These are phyloP conservation scores for Metopolophium dirhodum DNA, from an alignment of 1,140 invertebrate species.

Conservation along the genomic window DNA sequence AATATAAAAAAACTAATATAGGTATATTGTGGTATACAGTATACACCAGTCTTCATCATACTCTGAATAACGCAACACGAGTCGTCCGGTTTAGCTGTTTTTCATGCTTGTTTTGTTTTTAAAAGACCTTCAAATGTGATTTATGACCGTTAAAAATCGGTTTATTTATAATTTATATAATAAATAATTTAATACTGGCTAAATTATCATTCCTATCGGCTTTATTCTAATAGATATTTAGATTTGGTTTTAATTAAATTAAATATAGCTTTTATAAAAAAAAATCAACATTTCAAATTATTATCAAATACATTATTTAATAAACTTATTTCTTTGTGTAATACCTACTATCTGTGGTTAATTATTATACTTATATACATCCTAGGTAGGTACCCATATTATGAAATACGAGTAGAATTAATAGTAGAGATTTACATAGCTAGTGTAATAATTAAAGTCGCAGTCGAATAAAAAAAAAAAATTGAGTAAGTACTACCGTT, in stretches of 20 bases:
- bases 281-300: neutral
- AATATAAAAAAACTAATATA: neutral
- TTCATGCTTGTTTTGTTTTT: conserved; percentile 38
- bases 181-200: neutral
- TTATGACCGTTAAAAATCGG: conserved; percentile 25
- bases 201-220: conserved; percentile 2
- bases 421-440: too few relatives aligned
- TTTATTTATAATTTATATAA: conserved; percentile 22
- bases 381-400: neutral
- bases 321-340: neutral
- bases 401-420: neutral
- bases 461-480: too few relatives aligned
- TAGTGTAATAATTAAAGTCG: neutral
- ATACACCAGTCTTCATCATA: neutral
- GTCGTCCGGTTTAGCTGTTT: neutral
- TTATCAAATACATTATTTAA: neutral
- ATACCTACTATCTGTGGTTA: neutral
- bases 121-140: conserved; percentile 35
- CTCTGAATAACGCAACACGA: conserved; percentile 16
- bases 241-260: conserved; percentile 7
- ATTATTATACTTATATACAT: too few relatives aligned
- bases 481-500: too few relatives aligned
- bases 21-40: neutral
- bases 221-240: conserved; percentile 11
- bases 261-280: neutral